Conservation (phyloP, 2,113 vertebrate genomes). For the Mastomys coucha region DNA sequence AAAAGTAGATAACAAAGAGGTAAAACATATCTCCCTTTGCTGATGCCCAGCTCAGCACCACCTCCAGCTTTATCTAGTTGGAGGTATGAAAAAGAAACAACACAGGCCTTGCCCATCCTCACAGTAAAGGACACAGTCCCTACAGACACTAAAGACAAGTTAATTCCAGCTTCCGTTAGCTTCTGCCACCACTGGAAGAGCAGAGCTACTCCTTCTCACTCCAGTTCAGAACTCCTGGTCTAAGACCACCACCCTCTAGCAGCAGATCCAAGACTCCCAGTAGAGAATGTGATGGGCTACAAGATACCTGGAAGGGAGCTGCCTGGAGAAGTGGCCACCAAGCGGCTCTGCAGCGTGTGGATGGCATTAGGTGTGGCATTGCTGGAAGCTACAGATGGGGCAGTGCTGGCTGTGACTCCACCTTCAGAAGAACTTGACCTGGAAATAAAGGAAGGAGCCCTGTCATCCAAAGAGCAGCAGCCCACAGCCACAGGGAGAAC, state of each 20-base stretch:
- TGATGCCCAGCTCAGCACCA: background rate
- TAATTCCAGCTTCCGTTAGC: background rate
- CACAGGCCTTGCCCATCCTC: background rate
- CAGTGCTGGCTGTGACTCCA: constrained; percentile 72
- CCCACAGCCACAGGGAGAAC: background rate
- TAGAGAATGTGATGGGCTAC: background rate
- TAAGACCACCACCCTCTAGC: background rate
- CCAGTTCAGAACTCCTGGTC: background rate
- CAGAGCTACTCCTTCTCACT: background rate
- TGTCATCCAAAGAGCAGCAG: background rate
- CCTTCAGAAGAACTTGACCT: constrained; percentile 82
- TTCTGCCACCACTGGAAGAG: background rate
- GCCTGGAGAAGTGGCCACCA: constrained; percentile 88
- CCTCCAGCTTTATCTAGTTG: background rate
- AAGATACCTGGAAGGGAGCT: constrained; percentile 92
- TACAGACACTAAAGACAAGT: background rate
- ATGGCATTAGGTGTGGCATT: constrained; percentile 88
- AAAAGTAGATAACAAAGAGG: background rate
- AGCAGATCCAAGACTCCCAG: background rate
- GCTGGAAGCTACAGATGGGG: constrained; percentile 74
- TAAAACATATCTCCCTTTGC: background rate
- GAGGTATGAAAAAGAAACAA: constrained; percentile 2
- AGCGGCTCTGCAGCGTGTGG: constrained; percentile 92
- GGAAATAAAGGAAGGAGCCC: background rate
- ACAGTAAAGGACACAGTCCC: background rate